Percentiles rank a stretch among this genome's conserved stretches.
Evolutionary conservation across 1,140 invertebrate species (phyloP).

Genomic region (Atta texana): DNA sequence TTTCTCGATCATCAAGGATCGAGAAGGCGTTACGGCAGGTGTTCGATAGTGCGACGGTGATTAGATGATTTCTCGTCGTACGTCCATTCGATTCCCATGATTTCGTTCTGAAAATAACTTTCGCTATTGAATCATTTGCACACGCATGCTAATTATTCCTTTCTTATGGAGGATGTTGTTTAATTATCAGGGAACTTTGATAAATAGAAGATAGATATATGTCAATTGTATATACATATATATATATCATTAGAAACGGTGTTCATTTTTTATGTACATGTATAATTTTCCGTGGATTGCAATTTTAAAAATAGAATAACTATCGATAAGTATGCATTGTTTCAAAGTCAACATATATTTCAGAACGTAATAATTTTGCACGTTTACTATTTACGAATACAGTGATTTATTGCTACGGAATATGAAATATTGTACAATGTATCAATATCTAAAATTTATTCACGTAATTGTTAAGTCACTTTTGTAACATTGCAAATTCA

Average conservation of each 20-base stretch:
- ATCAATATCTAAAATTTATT: constrained; percentile 31
- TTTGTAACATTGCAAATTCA: neutral
- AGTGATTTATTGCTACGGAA: constrained; percentile 35
- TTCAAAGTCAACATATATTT: constrained; percentile 13
- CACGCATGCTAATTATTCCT: neutral
- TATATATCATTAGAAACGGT: neutral
- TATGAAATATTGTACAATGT: constrained; percentile 33
- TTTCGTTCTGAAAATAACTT: neutral
- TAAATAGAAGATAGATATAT: neutral
- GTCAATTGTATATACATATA: neutral
- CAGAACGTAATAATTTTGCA: neutral
- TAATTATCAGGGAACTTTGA: constrained; percentile 29
- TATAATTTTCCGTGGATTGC: constrained; percentile 6
- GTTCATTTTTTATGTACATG: constrained; percentile 37
- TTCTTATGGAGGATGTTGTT: neutral
- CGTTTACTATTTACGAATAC: neutral
- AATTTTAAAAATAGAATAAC: constrained; percentile 40
- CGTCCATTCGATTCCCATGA: neutral
- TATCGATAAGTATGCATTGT: constrained; percentile 33
- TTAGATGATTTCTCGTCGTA: neutral
- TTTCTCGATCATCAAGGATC: constrained; percentile 56
- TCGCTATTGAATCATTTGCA: neutral
- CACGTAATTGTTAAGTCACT: neutral
- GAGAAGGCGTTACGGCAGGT: constrained; percentile 37
- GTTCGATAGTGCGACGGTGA: neutral